phyloP scores from a whole-genome alignment of 1,140 invertebrate species.

The Babylonia areolata region DNA sequence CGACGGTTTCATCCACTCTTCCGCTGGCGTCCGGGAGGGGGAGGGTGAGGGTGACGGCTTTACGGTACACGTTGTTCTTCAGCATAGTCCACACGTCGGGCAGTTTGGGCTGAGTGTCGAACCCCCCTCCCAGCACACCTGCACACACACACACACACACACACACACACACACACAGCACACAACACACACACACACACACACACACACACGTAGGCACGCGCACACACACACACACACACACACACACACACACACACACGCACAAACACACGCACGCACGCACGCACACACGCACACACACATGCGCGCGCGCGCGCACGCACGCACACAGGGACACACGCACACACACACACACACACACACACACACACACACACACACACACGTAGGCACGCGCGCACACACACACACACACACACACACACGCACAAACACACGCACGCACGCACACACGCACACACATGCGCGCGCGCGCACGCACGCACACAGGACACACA shows the following conservation, averaged over 20 bases:
- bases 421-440: too few species aligned
- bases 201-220: neutral
- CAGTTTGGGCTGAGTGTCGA: constrained; percentile 31
- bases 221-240: neutral
- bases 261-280: neutral
- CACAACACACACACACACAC: neutral
- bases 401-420: too few species aligned
- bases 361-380: too few species aligned
- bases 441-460: too few species aligned
- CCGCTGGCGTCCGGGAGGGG: neutral
- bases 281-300: neutral
- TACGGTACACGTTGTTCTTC: constrained; percentile 43
- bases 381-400: too few species aligned
- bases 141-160: neutral
- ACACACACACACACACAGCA: neutral
- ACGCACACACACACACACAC: too few species aligned
- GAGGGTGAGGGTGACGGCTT: neutral
- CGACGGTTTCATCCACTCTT: neutral
- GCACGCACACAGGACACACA: too few species aligned
- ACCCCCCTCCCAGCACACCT: constrained; percentile 42
- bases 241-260: neutral
- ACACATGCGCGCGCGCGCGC: neutral
- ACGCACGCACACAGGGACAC: too few species aligned
- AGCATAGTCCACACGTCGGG: constrained; percentile 43
- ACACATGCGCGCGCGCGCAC: too few species aligned